These are phyloP conservation scores for Drosophila nr. perissopoda DNA, from an alignment of 2,888 invertebrate genomes.

Conservation along the genomic window DNA sequence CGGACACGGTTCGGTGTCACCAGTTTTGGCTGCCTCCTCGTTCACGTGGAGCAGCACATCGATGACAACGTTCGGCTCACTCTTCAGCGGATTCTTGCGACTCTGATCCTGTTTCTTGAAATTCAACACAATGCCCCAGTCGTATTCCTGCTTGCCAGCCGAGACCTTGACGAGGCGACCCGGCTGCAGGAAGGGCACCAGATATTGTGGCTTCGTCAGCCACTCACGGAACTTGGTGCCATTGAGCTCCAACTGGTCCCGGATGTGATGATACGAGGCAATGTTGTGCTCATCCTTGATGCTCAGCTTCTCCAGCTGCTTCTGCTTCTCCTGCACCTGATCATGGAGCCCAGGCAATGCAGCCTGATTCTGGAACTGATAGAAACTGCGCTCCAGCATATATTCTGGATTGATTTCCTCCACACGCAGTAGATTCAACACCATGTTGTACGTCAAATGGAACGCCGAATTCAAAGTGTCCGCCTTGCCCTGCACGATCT, in stretches of 20 bases:
- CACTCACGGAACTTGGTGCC: constrained; percentile 91
- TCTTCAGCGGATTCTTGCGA: constrained; percentile 85
- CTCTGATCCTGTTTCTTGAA: constrained; percentile 90
- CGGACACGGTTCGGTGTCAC: constrained; percentile 89
- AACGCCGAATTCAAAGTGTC: constrained; percentile 99
- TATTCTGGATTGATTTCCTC: constrained; percentile 99
- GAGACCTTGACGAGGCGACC: constrained; percentile 97
- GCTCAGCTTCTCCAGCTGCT: constrained; percentile 87
- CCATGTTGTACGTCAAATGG: constrained; percentile 99
- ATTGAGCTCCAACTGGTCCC: constrained; percentile 91
- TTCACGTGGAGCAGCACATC: constrained; percentile 94
- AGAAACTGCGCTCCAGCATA: constrained; percentile 99
- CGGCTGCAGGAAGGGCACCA: constrained; percentile 97
- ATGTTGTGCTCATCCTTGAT: constrained; percentile 91
- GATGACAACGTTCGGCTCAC: constrained; percentile 87
- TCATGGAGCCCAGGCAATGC: constrained; percentile 95
- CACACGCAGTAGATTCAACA: constrained; percentile 96
- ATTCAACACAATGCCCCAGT: constrained; percentile 98
- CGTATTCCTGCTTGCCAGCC: constrained; percentile 93
- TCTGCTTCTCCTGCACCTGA: constrained; percentile 88
- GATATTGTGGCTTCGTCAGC: constrained; percentile 93
- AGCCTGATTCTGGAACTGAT: constrained; percentile 99
- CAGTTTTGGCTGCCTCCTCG: constrained; percentile 87
- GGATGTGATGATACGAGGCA: constrained; percentile 93
- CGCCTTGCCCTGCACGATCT: constrained; percentile 94